Evolutionary conservation across 2,113 vertebrate species (phyloP), one percentile per base, ranked within the genome.

Genomic region (Neotoma lepida): DNA sequence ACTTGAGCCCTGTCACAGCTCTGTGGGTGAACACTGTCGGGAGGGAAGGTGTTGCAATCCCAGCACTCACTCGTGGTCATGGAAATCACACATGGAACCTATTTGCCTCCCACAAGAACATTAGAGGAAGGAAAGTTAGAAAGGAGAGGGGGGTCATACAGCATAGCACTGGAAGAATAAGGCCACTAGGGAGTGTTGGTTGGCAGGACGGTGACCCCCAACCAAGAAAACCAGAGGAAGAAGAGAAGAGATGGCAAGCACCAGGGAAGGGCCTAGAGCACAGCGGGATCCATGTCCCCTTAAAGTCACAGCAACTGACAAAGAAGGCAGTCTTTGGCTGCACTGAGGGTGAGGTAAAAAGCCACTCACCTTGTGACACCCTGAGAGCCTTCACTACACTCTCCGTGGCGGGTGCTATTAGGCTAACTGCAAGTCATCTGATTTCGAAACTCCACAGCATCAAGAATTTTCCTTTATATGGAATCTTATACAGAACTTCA

Each of bases 41-140:
- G 1, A 33, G 12, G 2, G n/a, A 24, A 9, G 2, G 2, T 2
- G 0, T 7, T 78, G 44, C 18, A 2, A n/a, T 63, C 1, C 54
- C 20, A 93, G 18, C 3, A 82, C 30, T n/a, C 28, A 92, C 35
- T 46, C 24, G 0, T 4, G 6, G 46, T 74, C 51, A 0, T 9
- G 39, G 26, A 51, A 61, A 30, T 6, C 26, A 70, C 39, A 58
- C 85, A 54, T 30, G 8, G 26, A 41, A 39, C 10, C 77, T 80
- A 6, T 20, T 14, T 80, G 17, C 51, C 77, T 14, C 51, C 51
- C 77, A 56, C 18, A 0, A 56, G 77, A 56, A n/a, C 33, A 1
- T n/a, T 54, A 80, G 30, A 80, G 51, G 77, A 56, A 49, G 74
- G 44, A 6, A 24, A 54, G 33, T 54, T 54, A 54, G 33, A 35